These are phyloP conservation scores for Drosophila acutilabella DNA, from an alignment of 2,888 invertebrate genomes.

Conservation along the genomic window DNA sequence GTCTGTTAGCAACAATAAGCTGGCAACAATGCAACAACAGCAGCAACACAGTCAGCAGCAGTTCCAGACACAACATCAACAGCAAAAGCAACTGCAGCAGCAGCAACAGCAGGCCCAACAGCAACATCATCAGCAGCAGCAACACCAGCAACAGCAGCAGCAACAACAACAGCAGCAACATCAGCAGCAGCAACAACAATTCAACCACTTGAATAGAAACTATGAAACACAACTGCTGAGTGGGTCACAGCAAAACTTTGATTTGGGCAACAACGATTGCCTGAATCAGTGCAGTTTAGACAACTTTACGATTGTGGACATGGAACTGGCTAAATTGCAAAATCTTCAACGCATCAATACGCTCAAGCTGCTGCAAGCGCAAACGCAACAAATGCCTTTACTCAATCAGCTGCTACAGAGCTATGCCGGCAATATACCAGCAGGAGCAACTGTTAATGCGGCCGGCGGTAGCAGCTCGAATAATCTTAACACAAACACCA, in stretches of 20 bases:
- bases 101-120: conserved; percentile 32
- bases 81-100: conserved; percentile 34
- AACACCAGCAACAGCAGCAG: conserved; percentile 53
- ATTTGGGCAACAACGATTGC: conserved; percentile 54
- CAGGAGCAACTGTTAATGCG: conserved; percentile 37
- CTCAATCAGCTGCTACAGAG: conserved; percentile 81
- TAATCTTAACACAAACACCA: conserved; percentile 53
- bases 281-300: conserved; percentile 59
- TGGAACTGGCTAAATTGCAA: conserved; percentile 83
- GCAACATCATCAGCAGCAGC: too few relatives aligned
- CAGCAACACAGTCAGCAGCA: conserved; percentile 65
- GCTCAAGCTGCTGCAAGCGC: conserved; percentile 82
- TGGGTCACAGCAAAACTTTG: conserved; percentile 69
- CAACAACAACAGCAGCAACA: conserved; percentile 45
- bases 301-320: conserved; percentile 74
- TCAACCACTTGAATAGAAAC: conserved; percentile 57
- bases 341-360: conserved; percentile 83
- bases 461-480: conserved; percentile 26
- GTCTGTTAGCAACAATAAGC: conserved; percentile 74
- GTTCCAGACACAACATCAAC: conserved; percentile 45
- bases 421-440: conserved; percentile 70
- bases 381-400: conserved; percentile 81
- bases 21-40: conserved; percentile 68
- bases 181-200: conserved; percentile 59
- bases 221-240: conserved; percentile 56